Evolutionary conservation across 1,140 invertebrate genomes (phyloP).

Genomic region (Zaprionus nigranus): DNA sequence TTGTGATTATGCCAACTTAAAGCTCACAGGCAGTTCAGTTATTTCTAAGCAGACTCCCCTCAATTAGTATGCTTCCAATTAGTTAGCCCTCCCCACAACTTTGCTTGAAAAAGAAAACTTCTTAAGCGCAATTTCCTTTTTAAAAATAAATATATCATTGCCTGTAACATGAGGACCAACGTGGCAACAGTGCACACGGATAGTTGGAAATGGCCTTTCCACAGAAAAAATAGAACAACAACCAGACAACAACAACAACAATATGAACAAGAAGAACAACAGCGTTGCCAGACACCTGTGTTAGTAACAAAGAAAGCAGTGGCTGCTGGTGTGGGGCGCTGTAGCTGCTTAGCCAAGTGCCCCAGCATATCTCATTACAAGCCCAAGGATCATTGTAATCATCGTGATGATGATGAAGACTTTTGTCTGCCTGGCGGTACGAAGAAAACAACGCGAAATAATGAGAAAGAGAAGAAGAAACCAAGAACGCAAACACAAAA

Average conservation of each 20-base stretch:
- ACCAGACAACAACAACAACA: not conserved
- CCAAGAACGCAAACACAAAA: slow-evolving; percentile 17
- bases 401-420: slow-evolving; percentile 36
- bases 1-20: not conserved
- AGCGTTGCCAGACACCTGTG: slow-evolving; percentile 37
- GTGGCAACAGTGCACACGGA: not conserved
- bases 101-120: not conserved
- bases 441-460: slow-evolving; percentile 52
- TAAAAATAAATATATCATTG: slow-evolving; percentile 5
- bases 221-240: slow-evolving; percentile 13
- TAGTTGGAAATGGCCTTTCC: slow-evolving; percentile 20
- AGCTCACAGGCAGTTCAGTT: not conserved
- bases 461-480: slow-evolving; percentile 53
- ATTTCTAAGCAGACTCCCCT: not conserved
- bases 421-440: slow-evolving; percentile 44
- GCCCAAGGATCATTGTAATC: slow-evolving; percentile 67
- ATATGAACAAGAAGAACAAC: no score
- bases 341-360: slow-evolving; percentile 59
- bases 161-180: slow-evolving; percentile 8
- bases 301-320: slow-evolving; percentile 50
- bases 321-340: not conserved
- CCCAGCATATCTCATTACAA: slow-evolving; percentile 69
- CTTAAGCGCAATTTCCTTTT: not conserved
- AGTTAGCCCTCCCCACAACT: not conserved
- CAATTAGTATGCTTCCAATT: no score